phyloP scores from a whole-genome alignment of 1,140 invertebrate species.

The Euura lappo region DNA sequence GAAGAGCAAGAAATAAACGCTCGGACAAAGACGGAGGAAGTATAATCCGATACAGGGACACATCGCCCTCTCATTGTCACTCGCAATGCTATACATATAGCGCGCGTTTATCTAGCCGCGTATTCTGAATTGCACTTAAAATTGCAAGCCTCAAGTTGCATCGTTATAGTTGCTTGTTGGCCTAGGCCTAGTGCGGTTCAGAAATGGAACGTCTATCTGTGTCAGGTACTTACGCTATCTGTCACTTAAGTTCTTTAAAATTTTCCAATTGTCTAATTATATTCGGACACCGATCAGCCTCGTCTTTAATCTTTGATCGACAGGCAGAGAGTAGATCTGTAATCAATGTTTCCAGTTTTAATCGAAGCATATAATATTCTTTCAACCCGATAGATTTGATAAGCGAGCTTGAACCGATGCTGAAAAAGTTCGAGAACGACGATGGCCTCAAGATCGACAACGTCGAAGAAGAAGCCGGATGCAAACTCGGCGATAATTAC shows the following conservation, averaged over 20 bases:
- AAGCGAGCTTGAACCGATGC: constrained; percentile 29
- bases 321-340: neutral
- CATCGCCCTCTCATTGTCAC: too few relatives aligned
- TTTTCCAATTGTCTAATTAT: too few relatives aligned
- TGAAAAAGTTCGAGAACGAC: constrained; percentile 47
- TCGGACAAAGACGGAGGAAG: too few relatives aligned
- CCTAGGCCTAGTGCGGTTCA: constrained; percentile 38
- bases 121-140: constrained; percentile 30
- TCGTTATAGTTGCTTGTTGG: constrained; percentile 42
- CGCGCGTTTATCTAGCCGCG: constrained; percentile 30
- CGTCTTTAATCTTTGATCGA: neutral
- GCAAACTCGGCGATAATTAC: constrained; percentile 52
- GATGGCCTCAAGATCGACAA: constrained; percentile 38
- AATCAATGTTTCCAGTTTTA: neutral
- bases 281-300: too few relatives aligned
- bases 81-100: neutral
- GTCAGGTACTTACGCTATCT: constrained; percentile 30
- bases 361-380: too few relatives aligned
- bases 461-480: constrained; percentile 38
- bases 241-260: too few relatives aligned
- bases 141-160: constrained; percentile 43
- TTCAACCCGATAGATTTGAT: neutral
- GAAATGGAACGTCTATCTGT: constrained; percentile 37
- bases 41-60: too few relatives aligned
- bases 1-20: too few relatives aligned